Base-by-base conservation (phyloP, 2,113 vertebrate genomes). In the Falcunculus frontatus region DNA sequence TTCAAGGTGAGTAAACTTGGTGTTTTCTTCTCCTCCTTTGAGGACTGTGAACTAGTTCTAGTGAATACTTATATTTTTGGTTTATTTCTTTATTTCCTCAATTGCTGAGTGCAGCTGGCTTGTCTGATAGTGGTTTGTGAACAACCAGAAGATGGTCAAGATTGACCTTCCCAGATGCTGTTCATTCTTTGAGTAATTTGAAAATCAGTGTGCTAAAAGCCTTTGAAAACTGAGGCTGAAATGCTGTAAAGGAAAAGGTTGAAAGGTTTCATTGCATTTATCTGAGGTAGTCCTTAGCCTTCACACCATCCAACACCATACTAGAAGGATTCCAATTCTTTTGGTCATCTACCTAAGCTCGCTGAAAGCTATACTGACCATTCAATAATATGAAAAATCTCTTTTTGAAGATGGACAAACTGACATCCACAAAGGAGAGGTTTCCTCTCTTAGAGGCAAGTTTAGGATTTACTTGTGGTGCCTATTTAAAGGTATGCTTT, bases 341-440 rank as follows among this genome's bases (percentile, higher is more conserved):
- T 33, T 78, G 7, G 70, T 92, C 14, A 7, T 56, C 68, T 50
- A 10, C 17, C 49, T 88, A 72, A 93, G 23, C 15, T 83, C 64
- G 16, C 47, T 89, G 53, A 90, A 83, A 82, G 8, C 13, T 90
- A 19, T 55, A 59, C 8, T 68, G 72, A 77, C 29, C 10, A 13
- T 74, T 55, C 32, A 76, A 16, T 90, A 90, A 90, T n/a, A 39
- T 15, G 9, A 74, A 52, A 76, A 86, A 93, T 83, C 67, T 88
- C 44, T 92, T 35, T 95, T 84, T 95, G 89, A 96, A 95, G 95
- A 94, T 75, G 64, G 26, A 44, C 55, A 89, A 92, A 93, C 76
- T 92, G 76, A 79, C 41, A 92, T 44, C 88, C 88, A 92, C 39
- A 94, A 87, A 75, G 56, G 72, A 95, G 80, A 90, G 85, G 32